Percentiles rank a stretch among this genome's conserved stretches.
Conservation (phyloP, 2,797 vertebrate genomes). For the Sebastes oblongus region DNA sequence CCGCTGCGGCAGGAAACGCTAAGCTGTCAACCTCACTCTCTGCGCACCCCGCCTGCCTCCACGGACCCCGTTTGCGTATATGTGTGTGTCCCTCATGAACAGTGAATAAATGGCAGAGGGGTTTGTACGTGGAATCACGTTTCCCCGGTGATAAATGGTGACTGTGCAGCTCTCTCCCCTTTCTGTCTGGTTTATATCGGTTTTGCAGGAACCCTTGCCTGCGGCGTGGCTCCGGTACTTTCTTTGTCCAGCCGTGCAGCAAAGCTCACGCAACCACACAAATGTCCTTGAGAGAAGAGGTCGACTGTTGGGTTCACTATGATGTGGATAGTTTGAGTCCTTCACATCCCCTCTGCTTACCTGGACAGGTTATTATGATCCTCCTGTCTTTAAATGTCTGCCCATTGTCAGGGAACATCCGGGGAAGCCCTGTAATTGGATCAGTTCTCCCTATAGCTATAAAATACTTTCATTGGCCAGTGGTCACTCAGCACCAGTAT, state of each 20-base stretch:
- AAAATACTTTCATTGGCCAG: conserved; percentile 42
- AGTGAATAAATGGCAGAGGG: conserved; percentile 7
- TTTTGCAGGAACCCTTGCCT: conserved; percentile 13
- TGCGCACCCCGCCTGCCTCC: conserved; percentile 12
- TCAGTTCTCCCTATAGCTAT: conserved; percentile 27
- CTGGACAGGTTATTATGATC: conserved; percentile 17
- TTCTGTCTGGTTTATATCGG: conserved; percentile 33
- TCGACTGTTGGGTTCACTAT: not conserved
- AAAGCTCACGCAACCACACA: conserved; percentile 9
- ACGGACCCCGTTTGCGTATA: conserved; percentile 26
- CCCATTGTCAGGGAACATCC: conserved; percentile 23
- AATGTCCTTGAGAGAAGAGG: conserved; percentile 39
- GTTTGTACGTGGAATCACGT: not conserved
- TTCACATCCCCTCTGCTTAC: conserved; percentile 7
- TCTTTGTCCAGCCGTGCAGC: conserved; percentile 19
- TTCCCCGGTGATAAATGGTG: conserved; percentile 41
- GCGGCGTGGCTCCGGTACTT: conserved; percentile 13
- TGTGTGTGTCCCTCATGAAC: conserved; percentile 10
- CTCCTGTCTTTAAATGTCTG: conserved; percentile 15
- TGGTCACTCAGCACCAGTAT: conserved; percentile 30
- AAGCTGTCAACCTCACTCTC: conserved; percentile 45
- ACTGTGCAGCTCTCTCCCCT: not conserved
- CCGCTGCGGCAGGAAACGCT: conserved; percentile 45
- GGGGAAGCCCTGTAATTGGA: conserved; percentile 42
- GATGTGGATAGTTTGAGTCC: conserved; percentile 28